Base-by-base conservation (phyloP, 2,888 invertebrate species). In the Tetheella fluctuosa region DNA sequence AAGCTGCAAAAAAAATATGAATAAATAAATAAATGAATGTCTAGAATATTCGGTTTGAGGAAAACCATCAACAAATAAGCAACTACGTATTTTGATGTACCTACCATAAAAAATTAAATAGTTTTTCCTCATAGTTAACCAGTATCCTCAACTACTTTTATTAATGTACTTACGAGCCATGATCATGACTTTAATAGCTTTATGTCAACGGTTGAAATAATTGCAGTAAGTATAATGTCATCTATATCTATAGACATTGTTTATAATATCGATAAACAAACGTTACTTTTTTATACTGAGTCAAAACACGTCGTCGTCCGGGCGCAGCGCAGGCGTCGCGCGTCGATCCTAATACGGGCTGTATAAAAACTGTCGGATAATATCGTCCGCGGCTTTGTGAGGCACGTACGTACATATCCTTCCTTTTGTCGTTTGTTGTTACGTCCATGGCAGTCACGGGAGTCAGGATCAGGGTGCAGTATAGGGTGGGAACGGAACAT, bases 361-460 rank as follows among this genome's bases (percentile, higher is more conserved):
- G 64, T 72, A 77, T 79, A 84, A 84, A 82, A 81, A 84, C 77
- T 67, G 70, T 68, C 75, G 84, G 83, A 85, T 92, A 92, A 92
- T 92, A 89, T 86, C 85, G 74, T 78, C 74, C 71, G 70, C 70
- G 70, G 81, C 86, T 85, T 92, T 93, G 91, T 91, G 84, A 75
- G 78, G 81, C 92, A 93, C 92, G 92, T 92, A 86, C 60, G 54
- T 88, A 70, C 73, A 72, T 80, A 89, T 89, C 89, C 91, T 90
- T 86, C 86, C 89, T 83, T 86, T 91, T 89, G 90, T 89, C 83
- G 81, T 86, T 91, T 89, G 90, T 89, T 83, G 81, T 74, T 76
- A 74, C 62, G 64, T 64, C 71, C 48, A 48, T 67, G 68, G 59
- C 58, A 57, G 58, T 48, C 57, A 52, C 55, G 63, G 60, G 64